Conservation (phyloP, 2,797 vertebrate species). For the Melanotaenia nigrans region DNA sequence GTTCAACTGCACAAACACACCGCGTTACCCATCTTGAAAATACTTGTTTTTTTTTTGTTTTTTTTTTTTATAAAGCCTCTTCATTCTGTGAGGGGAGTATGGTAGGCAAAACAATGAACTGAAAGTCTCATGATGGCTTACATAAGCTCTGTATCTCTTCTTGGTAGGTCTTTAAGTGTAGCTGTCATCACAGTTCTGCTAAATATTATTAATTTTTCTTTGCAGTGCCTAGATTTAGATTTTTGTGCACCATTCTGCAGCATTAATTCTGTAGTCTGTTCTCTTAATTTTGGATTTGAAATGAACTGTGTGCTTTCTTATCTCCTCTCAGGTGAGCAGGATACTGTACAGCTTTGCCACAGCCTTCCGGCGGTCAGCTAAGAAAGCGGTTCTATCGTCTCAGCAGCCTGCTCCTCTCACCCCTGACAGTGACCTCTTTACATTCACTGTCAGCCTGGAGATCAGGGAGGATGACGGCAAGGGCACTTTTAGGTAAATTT, state of each 20-base stretch:
- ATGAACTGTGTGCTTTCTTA: constrained; percentile 4
- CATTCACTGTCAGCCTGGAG: constrained; percentile 96
- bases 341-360: constrained; percentile 99
- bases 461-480: constrained; percentile 99
- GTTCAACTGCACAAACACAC: too few relatives aligned
- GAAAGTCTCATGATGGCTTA: constrained; percentile 2
- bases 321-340: constrained; percentile 89
- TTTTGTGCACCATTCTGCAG: neutral
- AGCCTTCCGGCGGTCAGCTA: constrained; percentile 95
- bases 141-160: neutral
- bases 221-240: neutral
- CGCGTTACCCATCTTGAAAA: too few relatives aligned
- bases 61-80: too few relatives aligned
- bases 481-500: constrained; percentile 93
- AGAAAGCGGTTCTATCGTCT: constrained; percentile 86
- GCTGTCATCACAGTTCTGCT: neutral
- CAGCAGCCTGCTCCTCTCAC: constrained; percentile 88
- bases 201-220: neutral
- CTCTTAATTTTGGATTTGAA: neutral
- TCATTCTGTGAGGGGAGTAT: too few relatives aligned
- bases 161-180: neutral
- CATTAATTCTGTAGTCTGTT: neutral
- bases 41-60: too few relatives aligned
- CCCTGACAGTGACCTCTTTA: constrained; percentile 97
- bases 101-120: neutral